Percentiles rank a stretch among this genome's conserved stretches.
phyloP scores from a whole-genome alignment of 37 sponge, comb jelly and placozoan genomes.

The Hexactinellida sp. region DNA sequence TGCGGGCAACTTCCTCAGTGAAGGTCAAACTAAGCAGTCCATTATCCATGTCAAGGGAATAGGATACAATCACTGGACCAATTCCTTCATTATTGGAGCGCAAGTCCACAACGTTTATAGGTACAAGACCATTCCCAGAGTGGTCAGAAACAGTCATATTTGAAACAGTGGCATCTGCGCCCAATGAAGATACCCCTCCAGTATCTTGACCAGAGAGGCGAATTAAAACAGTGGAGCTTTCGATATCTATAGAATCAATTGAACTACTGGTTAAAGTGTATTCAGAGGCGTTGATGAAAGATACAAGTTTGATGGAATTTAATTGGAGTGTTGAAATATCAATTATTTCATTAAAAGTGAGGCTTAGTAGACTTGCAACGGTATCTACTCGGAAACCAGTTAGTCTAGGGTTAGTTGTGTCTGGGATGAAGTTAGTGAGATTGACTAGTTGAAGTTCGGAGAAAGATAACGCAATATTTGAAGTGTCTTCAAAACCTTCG shows the following conservation, averaged over 20 bases:
- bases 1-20: conserved; percentile 50
- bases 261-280: conserved; percentile 2
- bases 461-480: not conserved
- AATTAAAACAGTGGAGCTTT: not conserved
- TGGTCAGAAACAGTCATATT: not conserved
- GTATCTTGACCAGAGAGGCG: not conserved
- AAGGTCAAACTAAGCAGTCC: conserved; percentile 43
- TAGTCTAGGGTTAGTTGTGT: conserved; percentile 35
- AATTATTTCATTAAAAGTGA: conserved; percentile 52
- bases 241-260: not conserved
- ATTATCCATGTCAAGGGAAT: conserved; percentile 43
- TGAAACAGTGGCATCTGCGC: not conserved
- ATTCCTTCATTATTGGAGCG: conserved; percentile 17
- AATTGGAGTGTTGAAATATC: conserved; percentile 34
- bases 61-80: conserved; percentile 48
- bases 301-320: conserved; percentile 13
- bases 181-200: not conserved
- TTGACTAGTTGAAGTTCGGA: not conserved
- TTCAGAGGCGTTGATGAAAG: conserved; percentile 23
- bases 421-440: conserved; percentile 27
- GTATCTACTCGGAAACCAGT: conserved; percentile 33
- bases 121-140: not conserved
- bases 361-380: not conserved
- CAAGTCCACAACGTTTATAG: not conserved
- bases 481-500: not conserved